Conservation (phyloP, 2,888 invertebrate genomes). For the Yponomeuta cagnagella region DNA sequence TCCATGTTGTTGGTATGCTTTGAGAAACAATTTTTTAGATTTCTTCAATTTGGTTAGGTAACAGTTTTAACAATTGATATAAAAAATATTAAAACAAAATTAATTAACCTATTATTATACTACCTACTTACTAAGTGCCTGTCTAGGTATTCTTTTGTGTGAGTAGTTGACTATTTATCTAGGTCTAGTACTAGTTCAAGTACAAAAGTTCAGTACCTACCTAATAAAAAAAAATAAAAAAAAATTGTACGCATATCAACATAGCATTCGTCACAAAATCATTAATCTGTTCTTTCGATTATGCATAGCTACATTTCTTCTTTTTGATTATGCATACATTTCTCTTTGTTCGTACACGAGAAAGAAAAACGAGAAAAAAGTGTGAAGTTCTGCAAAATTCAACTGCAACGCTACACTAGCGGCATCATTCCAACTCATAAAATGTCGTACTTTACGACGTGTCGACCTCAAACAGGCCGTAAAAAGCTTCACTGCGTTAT, state of each 20-base stretch:
- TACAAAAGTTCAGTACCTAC: no score
- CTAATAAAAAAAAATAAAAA: no score
- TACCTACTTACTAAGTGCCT: no score
- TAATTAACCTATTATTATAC: no score
- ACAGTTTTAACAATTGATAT: no score
- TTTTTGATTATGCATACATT: background rate
- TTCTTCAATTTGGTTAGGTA: background rate
- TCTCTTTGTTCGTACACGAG: background rate
- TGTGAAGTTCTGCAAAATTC: slow-evolving; percentile 19
- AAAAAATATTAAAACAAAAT: no score
- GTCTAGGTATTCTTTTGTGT: no score
- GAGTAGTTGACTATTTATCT: no score
- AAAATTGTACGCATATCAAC: no score
- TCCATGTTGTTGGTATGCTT: slow-evolving; percentile 7
- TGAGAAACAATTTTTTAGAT: background rate
- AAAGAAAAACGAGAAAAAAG: background rate
- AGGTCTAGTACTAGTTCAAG: no score
- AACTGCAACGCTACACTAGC: slow-evolving; percentile 57
- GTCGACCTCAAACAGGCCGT: slow-evolving; percentile 61
- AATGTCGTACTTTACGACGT: slow-evolving; percentile 64
- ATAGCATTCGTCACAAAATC: background rate
- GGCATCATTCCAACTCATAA: slow-evolving; percentile 63
- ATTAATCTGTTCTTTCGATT: background rate
- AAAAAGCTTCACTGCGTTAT: slow-evolving; percentile 55
- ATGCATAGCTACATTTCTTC: background rate